Evolutionary conservation across 1,140 invertebrate species (phyloP).

Genomic region (Drosophila arawakana): DNA sequence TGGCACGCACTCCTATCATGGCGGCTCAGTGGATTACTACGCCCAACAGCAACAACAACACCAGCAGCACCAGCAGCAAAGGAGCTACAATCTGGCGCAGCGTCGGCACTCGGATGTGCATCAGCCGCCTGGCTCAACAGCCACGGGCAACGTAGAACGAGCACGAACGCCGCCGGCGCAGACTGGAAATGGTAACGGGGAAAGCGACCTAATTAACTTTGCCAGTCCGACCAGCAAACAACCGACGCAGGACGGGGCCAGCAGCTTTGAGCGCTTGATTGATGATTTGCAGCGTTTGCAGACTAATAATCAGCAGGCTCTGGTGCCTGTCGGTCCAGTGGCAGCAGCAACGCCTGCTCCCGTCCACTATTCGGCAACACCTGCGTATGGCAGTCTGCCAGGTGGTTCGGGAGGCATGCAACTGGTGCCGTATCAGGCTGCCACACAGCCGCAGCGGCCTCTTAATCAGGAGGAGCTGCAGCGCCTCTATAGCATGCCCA

Average conservation of each 20-base stretch:
- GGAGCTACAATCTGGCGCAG: conserved; percentile 78
- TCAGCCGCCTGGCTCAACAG: conserved; percentile 31
- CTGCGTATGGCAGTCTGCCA: conserved; percentile 50
- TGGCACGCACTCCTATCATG: conserved; percentile 49
- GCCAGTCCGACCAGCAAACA: conserved; percentile 87
- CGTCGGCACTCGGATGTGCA: conserved; percentile 85
- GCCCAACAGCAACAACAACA: conserved; percentile 48
- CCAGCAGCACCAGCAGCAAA: conserved; percentile 26
- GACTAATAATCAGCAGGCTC: conserved; percentile 61
- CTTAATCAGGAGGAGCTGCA: conserved; percentile 74
- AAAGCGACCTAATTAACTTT: conserved; percentile 89
- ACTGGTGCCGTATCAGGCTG: conserved; percentile 70
- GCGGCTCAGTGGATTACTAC: conserved; percentile 47
- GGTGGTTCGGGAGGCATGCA: conserved; percentile 57
- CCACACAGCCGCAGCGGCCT: conserved; percentile 60
- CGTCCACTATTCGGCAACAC: conserved; percentile 19
- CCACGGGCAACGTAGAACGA: conserved; percentile 46
- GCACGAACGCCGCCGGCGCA: conserved; percentile 85
- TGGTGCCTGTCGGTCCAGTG: conserved; percentile 72
- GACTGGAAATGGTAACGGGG: conserved; percentile 64
- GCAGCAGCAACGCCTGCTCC: conserved; percentile 56
- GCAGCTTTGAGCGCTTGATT: conserved; percentile 86
- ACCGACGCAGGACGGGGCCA: conserved; percentile 71
- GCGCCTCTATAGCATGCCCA: conserved; percentile 78
- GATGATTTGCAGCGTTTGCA: conserved; percentile 86